Percentiles rank a stretch among this genome's conserved stretches.
Evolutionary conservation across 1,140 invertebrate species (phyloP).

Genomic region (Drosophila cardini): DNA sequence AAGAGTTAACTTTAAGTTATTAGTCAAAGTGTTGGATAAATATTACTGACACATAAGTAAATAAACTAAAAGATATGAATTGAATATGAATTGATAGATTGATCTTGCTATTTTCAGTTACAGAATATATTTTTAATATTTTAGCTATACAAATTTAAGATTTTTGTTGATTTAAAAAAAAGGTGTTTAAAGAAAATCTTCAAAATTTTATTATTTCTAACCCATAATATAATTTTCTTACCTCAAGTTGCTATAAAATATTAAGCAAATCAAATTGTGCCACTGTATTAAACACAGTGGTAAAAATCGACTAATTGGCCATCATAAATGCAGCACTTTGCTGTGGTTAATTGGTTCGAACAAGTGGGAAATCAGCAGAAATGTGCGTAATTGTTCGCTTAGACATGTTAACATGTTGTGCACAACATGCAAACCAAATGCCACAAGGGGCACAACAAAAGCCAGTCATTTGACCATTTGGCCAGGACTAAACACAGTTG

Average conservation of each 20-base stretch:
- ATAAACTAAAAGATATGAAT: too few species aligned
- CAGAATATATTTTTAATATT: too few species aligned
- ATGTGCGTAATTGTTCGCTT: slow-evolving; percentile 44
- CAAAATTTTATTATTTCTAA: too few species aligned
- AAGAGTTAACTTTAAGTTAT: too few species aligned
- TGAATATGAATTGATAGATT: too few species aligned
- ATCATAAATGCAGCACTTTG: neutral
- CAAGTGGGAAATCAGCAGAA: slow-evolving; percentile 1
- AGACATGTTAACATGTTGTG: slow-evolving; percentile 42
- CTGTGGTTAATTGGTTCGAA: neutral
- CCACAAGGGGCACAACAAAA: slow-evolving; percentile 24
- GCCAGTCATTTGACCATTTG: neutral
- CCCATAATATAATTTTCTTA: too few species aligned
- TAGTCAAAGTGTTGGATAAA: too few species aligned
- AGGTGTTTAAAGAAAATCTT: too few species aligned
- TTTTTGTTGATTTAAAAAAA: too few species aligned
- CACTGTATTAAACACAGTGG: slow-evolving; percentile 1
- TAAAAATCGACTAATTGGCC: neutral
- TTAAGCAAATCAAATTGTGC: neutral
- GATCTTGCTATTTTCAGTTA: too few species aligned
- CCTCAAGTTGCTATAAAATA: neutral
- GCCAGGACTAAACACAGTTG: slow-evolving; percentile 34
- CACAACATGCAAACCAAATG: slow-evolving; percentile 51
- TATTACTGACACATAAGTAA: too few species aligned
- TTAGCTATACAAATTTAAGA: too few species aligned